Base-by-base conservation (phyloP, 2,113 vertebrate genomes). In the Archilochus colubris region DNA sequence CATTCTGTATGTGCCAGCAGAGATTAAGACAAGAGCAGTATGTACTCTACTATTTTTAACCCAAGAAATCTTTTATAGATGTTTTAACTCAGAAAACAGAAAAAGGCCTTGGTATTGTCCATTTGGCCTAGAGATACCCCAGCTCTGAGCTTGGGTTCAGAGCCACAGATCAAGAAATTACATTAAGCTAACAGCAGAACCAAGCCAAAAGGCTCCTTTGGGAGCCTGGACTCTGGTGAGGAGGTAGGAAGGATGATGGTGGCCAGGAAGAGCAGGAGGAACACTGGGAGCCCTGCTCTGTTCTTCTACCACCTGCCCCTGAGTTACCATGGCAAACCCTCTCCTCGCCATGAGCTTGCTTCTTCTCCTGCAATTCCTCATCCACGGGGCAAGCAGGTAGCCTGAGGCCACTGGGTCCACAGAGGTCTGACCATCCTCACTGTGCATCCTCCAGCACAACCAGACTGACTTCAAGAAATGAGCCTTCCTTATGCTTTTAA, bases 401-500 rank as follows among this genome's bases (percentile, higher is more conserved):
- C 57, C 62, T 17, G 78, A n/a, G 73, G 54, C 13, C 40, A 33
- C 30, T 0, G 22, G 7, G 54, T 5, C 69, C 62, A 13, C 2
- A 19, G 19, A 13, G n/a, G 8, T 17, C n/a, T 13, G 31, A 3
- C 38, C 58, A 7, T 25, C 31, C 25, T n/a, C 1, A 4, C 67
- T 4, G 16, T 1, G 12, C 61, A 51, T 33, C 48, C 24, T 43
- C 30, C 13, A 3, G 64, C 48, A 10, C 76, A 5, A 75, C 16
- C 19, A 1, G 48, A 4, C 25, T 3, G 5, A 0, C 53, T 12
- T 48, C 9, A 12, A 43, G 78, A 28, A 33, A 38, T 2, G 7
- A 61, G n/a, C 17, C 17, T 21, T 76, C 82, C 53, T 50, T 28
- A 93, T 96, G 92, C 25, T 96, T 96, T 97, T 96, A 92, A 85